Evolutionary conservation across 2,888 invertebrate genomes (phyloP).

Genomic region (Empis stercorea): DNA sequence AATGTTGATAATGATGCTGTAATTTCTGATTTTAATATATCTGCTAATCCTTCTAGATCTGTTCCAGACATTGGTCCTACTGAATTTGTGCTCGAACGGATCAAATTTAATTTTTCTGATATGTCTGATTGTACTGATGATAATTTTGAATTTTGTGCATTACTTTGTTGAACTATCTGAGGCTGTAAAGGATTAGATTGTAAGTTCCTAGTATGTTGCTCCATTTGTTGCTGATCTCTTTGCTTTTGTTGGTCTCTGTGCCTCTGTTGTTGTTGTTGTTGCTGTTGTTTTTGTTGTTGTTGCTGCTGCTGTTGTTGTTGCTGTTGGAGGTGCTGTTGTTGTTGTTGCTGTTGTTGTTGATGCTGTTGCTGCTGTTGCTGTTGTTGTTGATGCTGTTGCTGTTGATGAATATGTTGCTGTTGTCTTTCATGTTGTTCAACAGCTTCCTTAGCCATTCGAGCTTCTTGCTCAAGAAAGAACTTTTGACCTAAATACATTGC

Average conservation of each 20-base stretch:
- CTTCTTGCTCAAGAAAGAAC: conserved; percentile 67
- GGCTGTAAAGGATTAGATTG: conserved; percentile 13
- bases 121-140: conserved; percentile 51
- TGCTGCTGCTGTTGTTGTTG: conserved; percentile 43
- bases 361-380: conserved; percentile 37
- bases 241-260: conserved; percentile 33
- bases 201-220: conserved; percentile 3
- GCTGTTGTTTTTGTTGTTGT: conserved; percentile 31
- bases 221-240: conserved; percentile 39
- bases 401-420: conserved; percentile 39
- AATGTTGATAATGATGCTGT: conserved; percentile 69
- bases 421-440: conserved; percentile 45
- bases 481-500: conserved; percentile 71
- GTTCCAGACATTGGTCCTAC: conserved; percentile 56
- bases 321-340: conserved; percentile 41
- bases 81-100: conserved; percentile 55
- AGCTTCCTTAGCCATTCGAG: conserved; percentile 54
- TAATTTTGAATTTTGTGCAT: conserved; percentile 26
- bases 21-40: conserved; percentile 81
- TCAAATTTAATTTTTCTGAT: conserved; percentile 63
- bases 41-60: conserved; percentile 81
- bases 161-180: conserved; percentile 28
- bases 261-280: conserved; percentile 32
- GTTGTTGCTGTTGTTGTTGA: conserved; percentile 37
- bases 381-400: conserved; percentile 43